These are phyloP conservation scores for Sylvilagus bachmani DNA, from an alignment of 2,113 vertebrate species.

Conservation along the genomic window DNA sequence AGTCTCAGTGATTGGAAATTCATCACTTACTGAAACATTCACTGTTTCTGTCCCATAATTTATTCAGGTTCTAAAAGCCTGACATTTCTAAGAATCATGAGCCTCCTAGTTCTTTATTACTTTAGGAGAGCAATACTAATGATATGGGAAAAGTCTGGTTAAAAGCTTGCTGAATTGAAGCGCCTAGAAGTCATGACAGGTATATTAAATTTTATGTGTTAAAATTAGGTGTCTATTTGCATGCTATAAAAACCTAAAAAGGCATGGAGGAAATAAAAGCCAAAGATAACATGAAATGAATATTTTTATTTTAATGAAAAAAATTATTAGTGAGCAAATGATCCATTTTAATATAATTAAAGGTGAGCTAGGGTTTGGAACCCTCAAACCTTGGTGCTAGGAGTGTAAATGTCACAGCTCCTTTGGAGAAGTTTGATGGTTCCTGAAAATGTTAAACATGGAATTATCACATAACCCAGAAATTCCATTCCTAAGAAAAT, in stretches of 20 bases:
- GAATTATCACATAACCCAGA: not conserved
- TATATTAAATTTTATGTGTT: constrained; percentile 39
- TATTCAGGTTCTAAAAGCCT: constrained; percentile 75
- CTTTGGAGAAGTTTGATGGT: not conserved
- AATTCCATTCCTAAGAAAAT: not conserved
- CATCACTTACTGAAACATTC: constrained; percentile 73
- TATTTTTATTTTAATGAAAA: constrained; percentile 45
- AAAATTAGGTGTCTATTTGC: constrained; percentile 12
- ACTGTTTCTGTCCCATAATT: constrained; percentile 80
- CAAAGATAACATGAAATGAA: constrained; percentile 4
- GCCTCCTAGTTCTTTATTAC: constrained; percentile 73
- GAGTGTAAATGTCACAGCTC: not conserved
- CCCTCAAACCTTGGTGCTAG: not conserved
- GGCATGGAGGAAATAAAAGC: not conserved
- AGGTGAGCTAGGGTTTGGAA: constrained; percentile 26
- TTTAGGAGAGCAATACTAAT: constrained; percentile 74
- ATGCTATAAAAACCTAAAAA: not conserved
- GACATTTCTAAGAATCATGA: constrained; percentile 72
- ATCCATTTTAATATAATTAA: constrained; percentile 40
- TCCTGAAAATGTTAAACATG: not conserved
- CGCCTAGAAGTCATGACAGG: constrained; percentile 43
- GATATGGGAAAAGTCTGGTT: constrained; percentile 63
- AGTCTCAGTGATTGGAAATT: constrained; percentile 76
- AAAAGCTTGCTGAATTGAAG: constrained; percentile 53
- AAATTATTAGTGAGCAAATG: constrained; percentile 45